These are phyloP conservation scores for Protonemura montana DNA, from an alignment of 2,888 invertebrate genomes.

Conservation along the genomic window DNA sequence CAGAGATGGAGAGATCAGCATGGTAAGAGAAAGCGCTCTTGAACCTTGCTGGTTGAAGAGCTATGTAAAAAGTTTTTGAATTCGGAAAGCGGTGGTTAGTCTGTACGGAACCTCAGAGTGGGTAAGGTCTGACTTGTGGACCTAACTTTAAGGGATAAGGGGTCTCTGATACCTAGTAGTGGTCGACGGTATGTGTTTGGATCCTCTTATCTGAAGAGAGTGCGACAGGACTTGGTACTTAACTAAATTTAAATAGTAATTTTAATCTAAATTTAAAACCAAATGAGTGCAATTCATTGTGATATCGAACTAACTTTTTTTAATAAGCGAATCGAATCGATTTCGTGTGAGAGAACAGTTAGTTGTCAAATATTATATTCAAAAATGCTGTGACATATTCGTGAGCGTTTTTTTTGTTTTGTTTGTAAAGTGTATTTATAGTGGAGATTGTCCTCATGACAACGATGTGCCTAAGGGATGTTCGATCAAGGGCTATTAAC, in stretches of 20 bases:
- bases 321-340: not conserved
- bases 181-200: not conserved
- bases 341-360: not conserved
- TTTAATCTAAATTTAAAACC: not conserved
- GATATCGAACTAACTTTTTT: not conserved
- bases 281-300: not conserved
- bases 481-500: not conserved
- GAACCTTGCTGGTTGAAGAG: slow-evolving; percentile 14
- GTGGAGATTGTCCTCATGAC: not conserved
- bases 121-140: not conserved
- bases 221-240: too few species aligned
- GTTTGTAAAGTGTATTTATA: not conserved
- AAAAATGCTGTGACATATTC: not conserved
- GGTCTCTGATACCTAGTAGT: not conserved
- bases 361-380: not conserved
- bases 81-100: slow-evolving; percentile 19
- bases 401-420: too few species aligned
- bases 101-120: not conserved
- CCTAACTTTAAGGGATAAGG: not conserved
- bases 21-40: slow-evolving; percentile 34
- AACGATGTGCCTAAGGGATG: not conserved
- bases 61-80: slow-evolving; percentile 30
- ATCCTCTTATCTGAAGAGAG: not conserved
- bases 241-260: too few species aligned
- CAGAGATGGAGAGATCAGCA: slow-evolving; percentile 15